These are phyloP conservation scores for Ooceraea biroi DNA, from an alignment of 1,140 invertebrate genomes.

Conservation along the genomic window DNA sequence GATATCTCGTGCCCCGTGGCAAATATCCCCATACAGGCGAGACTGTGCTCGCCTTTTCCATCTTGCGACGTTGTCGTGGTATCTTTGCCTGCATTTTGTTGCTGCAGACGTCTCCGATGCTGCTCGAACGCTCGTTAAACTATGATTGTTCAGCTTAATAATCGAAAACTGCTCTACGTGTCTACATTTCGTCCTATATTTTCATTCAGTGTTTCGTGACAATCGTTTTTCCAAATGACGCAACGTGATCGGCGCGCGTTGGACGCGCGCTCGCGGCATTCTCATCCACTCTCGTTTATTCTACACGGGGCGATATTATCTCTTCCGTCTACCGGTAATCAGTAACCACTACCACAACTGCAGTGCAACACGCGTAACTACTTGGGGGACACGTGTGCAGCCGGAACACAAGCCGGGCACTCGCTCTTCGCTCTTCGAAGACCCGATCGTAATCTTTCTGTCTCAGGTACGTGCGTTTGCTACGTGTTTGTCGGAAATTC, in stretches of 20 bases:
- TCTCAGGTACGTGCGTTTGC: slow-evolving; percentile 55
- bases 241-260: too few relatives aligned
- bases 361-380: slow-evolving; percentile 45
- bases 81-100: neutral
- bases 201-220: too few relatives aligned
- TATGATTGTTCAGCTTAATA: too few relatives aligned
- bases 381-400: slow-evolving; percentile 62
- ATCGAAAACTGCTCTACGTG: too few relatives aligned
- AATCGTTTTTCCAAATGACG: too few relatives aligned
- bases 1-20: slow-evolving; percentile 59
- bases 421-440: slow-evolving; percentile 67
- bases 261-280: too few relatives aligned
- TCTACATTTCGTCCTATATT: too few relatives aligned
- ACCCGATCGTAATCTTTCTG: slow-evolving; percentile 74
- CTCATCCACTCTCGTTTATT: neutral
- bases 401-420: slow-evolving; percentile 51
- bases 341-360: slow-evolving; percentile 34
- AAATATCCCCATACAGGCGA: slow-evolving; percentile 26
- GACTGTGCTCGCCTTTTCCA: slow-evolving; percentile 31
- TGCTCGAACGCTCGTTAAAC: too few relatives aligned
- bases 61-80: neutral
- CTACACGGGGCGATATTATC: slow-evolving; percentile 28
- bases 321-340: slow-evolving; percentile 24
- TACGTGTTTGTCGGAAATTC: slow-evolving; percentile 77
- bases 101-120: neutral